Conservation (phyloP, 30 jellyfish, hydroid and myxozoan genomes). For the Mastigias papua region DNA sequence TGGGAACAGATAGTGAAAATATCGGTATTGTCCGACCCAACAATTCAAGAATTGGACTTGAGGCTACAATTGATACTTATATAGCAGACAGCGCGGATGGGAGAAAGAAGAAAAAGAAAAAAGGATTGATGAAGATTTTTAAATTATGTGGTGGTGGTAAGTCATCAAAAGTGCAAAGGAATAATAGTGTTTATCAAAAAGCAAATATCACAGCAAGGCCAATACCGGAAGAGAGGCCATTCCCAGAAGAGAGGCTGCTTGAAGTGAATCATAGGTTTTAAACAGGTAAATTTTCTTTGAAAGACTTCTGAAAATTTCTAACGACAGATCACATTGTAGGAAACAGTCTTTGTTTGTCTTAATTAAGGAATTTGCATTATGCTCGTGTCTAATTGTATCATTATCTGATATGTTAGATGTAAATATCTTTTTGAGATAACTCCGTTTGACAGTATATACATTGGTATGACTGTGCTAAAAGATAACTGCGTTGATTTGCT, state of each 20-base stretch:
- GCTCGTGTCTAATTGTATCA: no score
- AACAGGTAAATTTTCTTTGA: neutral
- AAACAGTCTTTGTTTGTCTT: no score
- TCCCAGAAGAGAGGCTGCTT: slow-evolving; percentile 9
- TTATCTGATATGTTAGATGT: no score
- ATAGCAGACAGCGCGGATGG: slow-evolving; percentile 34
- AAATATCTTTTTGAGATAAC: no score
- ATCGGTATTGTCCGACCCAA: slow-evolving; percentile 91
- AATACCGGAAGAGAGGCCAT: slow-evolving; percentile 68
- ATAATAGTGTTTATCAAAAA: slow-evolving; percentile 52
- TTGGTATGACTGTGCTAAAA: no score
- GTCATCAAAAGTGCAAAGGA: slow-evolving; percentile 58
- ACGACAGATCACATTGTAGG: no score
- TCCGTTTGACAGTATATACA: no score
- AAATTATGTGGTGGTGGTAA: slow-evolving; percentile 85
- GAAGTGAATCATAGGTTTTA: slow-evolving; percentile 28
- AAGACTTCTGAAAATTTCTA: neutral
- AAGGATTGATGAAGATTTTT: slow-evolving; percentile 84
- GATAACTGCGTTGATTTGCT: no score
- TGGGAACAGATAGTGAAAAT: slow-evolving; percentile 75
- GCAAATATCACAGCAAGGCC: slow-evolving; percentile 66
- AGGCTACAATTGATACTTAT: slow-evolving; percentile 66
- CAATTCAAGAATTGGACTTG: slow-evolving; percentile 86
- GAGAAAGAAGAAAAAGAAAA: slow-evolving; percentile 82
- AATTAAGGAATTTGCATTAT: no score